phyloP scores from a whole-genome alignment of 1,140 invertebrate genomes.

The Drosophila kikkawai region DNA sequence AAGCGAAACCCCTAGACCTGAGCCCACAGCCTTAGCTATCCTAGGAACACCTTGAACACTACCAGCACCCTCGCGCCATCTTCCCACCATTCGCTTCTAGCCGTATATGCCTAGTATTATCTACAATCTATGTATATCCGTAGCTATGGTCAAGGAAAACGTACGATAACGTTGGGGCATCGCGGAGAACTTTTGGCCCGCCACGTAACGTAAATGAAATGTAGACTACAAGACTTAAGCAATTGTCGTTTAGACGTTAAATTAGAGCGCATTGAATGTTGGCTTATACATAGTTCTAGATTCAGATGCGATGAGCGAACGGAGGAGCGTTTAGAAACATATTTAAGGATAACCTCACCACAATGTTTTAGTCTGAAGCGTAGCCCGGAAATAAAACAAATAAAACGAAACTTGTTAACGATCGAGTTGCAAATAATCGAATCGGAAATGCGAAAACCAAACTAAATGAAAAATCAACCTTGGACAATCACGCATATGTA shows the following conservation, averaged over 20 bases:
- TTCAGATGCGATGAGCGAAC: constrained; percentile 41
- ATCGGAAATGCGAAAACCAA: constrained; percentile 36
- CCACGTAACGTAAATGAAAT: constrained; percentile 52
- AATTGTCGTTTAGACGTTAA: constrained; percentile 85
- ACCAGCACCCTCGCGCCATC: constrained; percentile 13
- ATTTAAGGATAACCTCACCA: constrained; percentile 51
- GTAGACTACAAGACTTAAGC: constrained; percentile 85
- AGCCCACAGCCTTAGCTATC: constrained; percentile 47
- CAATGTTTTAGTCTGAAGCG: constrained; percentile 64
- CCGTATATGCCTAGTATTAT: constrained; percentile 20
- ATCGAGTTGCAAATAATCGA: constrained; percentile 33
- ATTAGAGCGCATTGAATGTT: constrained; percentile 84
- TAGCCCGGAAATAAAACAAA: constrained; percentile 35
- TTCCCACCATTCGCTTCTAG: constrained; percentile 32
- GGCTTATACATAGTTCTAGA: constrained; percentile 68
- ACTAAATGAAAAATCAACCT: constrained; percentile 54
- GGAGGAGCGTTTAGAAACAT: constrained; percentile 34
- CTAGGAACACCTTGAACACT: constrained; percentile 8
- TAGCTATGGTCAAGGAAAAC: constrained; percentile 24
- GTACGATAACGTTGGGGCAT: background rate
- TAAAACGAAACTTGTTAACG: constrained; percentile 36
- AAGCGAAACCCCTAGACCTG: constrained; percentile 27
- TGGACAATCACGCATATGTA: constrained; percentile 80
- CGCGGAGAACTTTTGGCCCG: constrained; percentile 11
- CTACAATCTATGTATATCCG: constrained; percentile 18